These are phyloP conservation scores for Cydia amplana DNA, from an alignment of 1,140 invertebrate species.

Conservation along the genomic window DNA sequence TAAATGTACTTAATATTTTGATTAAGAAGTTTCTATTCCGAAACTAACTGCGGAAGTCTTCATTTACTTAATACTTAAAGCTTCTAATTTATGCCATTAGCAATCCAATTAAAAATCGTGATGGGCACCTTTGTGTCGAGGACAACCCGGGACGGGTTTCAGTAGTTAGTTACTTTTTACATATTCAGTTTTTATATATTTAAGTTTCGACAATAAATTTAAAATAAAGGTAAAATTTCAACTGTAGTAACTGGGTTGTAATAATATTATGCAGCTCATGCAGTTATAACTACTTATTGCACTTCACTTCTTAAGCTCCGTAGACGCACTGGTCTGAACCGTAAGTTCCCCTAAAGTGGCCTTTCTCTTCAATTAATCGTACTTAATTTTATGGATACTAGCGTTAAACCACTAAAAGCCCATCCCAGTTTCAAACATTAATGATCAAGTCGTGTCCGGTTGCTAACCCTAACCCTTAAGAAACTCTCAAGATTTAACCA, in stretches of 20 bases:
- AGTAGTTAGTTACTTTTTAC: too few relatives aligned
- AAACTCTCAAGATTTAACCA: not conserved
- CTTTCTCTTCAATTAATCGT: slow-evolving; percentile 10
- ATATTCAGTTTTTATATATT: too few relatives aligned
- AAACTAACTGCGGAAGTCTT: too few relatives aligned
- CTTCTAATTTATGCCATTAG: not conserved
- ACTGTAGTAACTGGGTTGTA: not conserved
- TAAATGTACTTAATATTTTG: too few relatives aligned
- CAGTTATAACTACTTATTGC: not conserved
- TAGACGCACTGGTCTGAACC: not conserved
- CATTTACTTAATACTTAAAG: too few relatives aligned
- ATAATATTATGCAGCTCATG: not conserved
- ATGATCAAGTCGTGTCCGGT: slow-evolving; percentile 1
- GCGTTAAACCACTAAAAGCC: slow-evolving; percentile 7
- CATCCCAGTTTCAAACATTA: slow-evolving; percentile 16
- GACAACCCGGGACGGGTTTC: too few relatives aligned
- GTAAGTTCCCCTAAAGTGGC: not conserved
- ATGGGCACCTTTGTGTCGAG: too few relatives aligned
- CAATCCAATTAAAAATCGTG: not conserved
- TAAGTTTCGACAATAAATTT: too few relatives aligned
- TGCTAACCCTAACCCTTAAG: slow-evolving; percentile 24
- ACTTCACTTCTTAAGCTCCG: not conserved
- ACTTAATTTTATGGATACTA: slow-evolving; percentile 10
- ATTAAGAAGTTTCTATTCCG: too few relatives aligned
- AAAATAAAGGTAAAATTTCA: too few relatives aligned